Conservation (phyloP, 2,797 vertebrate genomes). For the Channallabes apus region DNA sequence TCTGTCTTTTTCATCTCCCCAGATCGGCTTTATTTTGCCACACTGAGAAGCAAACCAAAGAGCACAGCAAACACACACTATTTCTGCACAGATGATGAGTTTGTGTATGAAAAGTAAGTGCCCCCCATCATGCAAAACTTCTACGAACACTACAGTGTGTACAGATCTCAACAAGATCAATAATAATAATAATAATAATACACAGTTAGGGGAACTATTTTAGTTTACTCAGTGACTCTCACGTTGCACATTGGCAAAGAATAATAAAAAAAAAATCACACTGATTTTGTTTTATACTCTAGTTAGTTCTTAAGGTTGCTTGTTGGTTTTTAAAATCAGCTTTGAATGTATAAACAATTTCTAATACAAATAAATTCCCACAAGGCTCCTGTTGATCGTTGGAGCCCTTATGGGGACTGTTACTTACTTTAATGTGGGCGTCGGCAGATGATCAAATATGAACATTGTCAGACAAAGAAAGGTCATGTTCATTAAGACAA, state of each 20-base stretch:
- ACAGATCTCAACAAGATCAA: neutral
- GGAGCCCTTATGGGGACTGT: neutral
- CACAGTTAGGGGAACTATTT: neutral
- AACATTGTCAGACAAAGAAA: neutral
- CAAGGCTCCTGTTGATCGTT: neutral
- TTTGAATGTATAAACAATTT: neutral
- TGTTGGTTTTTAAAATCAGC: neutral
- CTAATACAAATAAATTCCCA: neutral
- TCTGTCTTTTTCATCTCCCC: constrained; percentile 23
- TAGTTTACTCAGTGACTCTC: neutral
- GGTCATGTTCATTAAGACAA: neutral
- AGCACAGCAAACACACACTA: constrained; percentile 94
- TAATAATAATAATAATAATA: neutral
- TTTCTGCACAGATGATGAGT: constrained; percentile 95
- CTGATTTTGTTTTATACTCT: neutral
- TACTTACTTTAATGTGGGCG: neutral
- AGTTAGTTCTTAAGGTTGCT: neutral
- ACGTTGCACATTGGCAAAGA: neutral
- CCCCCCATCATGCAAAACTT: neutral
- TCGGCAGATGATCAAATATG: neutral
- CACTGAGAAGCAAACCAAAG: constrained; percentile 91
- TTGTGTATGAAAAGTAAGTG: constrained; percentile 96
- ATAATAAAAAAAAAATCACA: neutral
- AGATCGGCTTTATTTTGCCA: constrained; percentile 97
- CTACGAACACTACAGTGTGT: neutral